Base-by-base conservation (phyloP, 2,797 vertebrate genomes). In the Poliocrania exsul region DNA sequence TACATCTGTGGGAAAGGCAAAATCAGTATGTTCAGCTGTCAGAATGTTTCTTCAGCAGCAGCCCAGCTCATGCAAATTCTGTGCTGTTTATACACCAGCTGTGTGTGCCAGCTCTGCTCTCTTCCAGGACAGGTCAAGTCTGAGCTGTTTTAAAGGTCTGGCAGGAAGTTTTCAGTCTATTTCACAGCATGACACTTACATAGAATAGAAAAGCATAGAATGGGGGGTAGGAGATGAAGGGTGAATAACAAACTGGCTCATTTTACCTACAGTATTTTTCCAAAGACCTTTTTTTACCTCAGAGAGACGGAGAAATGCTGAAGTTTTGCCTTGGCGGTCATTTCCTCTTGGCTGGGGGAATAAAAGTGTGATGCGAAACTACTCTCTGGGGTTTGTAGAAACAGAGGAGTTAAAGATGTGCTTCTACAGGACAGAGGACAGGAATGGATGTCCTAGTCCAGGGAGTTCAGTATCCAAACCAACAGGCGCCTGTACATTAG, bases 41-140 rank as follows among this genome's bases (percentile, higher is more conserved):
- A 60, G 57, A 64, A 50, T 23, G 46, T 25, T 38, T 64, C 56
- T 31, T 29, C 16, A 9, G 5, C 14, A 25, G 56, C 64, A 84
- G 67, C 58, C 37, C 35, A 49, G 37, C n/a, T 78, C 31, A 13
- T 8, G 35, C 20, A 56, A 78, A 62, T 61, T 19, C 46, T 1
- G 5, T 8, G 47, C 77, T 69, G 14, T 25, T 77, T 17, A 46
- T 23, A 31, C 42, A 57, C 4, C 37, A 38, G 61, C 35, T 23
- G 0, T 3, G 10, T 10, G 15, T 4, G 18, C 23, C 50, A 69
- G 49, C 29, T 29, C 33, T 50, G 61, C 29, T 50, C 1, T 46
- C 42, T 62, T 61, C 57, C 40, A 54, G 51, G 35, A 44, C 47
- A 6, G 16, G 18, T 58, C 66, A 54, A 75, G 64, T 75, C 53